phyloP scores from a whole-genome alignment of 2,797 vertebrate species.

The Sitta carolinensis region DNA sequence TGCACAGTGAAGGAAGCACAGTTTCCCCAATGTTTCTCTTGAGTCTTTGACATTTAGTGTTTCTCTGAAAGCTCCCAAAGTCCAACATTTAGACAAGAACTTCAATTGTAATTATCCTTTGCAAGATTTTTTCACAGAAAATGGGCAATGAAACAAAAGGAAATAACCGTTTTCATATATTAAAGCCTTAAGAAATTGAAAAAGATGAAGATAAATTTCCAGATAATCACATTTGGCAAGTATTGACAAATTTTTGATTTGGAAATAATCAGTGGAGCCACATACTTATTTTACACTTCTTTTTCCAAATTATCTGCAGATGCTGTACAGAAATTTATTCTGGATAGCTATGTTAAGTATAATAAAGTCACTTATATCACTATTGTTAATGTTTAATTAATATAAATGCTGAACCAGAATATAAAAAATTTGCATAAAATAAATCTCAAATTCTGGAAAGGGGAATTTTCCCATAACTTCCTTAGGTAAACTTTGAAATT shows the following conservation, averaged over 20 bases:
- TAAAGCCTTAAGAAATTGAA: background rate
- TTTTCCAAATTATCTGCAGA: slow-evolving; percentile 60
- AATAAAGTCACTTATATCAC: slow-evolving; percentile 52
- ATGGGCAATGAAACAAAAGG: background rate
- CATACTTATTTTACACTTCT: slow-evolving; percentile 38
- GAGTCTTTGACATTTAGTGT: background rate
- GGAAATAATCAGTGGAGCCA: slow-evolving; percentile 16
- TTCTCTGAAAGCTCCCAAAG: background rate
- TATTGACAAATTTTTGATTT: background rate
- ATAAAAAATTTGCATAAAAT: slow-evolving; percentile 9
- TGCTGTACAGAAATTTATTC: slow-evolving; percentile 46
- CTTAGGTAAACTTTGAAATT: background rate
- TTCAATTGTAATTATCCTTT: background rate
- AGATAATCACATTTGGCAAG: background rate
- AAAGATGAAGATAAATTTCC: background rate
- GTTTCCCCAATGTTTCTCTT: background rate
- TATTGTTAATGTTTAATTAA: slow-evolving; percentile 64
- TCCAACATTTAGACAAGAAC: background rate
- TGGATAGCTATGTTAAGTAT: slow-evolving; percentile 48
- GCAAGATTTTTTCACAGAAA: background rate
- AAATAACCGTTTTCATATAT: background rate
- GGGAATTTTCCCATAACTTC: background rate
- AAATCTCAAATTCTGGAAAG: background rate
- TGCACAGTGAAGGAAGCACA: background rate
- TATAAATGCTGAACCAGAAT: slow-evolving; percentile 36